These are phyloP conservation scores for Lutraria rhynchaena DNA, from an alignment of 1,140 invertebrate genomes.

Conservation along the genomic window DNA sequence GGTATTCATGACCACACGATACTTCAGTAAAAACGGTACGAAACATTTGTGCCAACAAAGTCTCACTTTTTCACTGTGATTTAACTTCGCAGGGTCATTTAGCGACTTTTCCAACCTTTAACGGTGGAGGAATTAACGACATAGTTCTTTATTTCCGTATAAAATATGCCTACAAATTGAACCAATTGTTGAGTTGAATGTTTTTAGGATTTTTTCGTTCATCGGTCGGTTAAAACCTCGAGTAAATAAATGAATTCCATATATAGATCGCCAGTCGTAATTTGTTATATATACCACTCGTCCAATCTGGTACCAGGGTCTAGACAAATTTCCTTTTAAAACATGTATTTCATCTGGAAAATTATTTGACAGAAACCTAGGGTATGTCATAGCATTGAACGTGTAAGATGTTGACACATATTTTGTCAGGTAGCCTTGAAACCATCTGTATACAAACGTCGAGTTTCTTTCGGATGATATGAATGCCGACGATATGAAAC, in stretches of 20 bases:
- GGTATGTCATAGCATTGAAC: conserved; percentile 15
- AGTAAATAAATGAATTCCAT: conserved; percentile 5
- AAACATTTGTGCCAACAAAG: no score
- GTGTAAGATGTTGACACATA: neutral
- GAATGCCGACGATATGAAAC: neutral
- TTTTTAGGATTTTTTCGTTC: no score
- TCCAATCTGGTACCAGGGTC: neutral
- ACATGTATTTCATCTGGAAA: neutral
- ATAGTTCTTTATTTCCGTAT: no score
- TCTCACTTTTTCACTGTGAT: no score
- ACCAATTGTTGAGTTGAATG: no score
- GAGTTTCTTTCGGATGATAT: neutral
- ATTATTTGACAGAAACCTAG: neutral
- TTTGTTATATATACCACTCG: neutral
- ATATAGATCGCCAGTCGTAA: neutral
- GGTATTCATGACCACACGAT: no score
- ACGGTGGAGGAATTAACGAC: no score
- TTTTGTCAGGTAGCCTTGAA: neutral
- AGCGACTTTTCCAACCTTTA: no score
- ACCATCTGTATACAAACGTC: conserved; percentile 5
- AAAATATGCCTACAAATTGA: no score
- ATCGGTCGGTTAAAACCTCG: neutral
- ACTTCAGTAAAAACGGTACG: no score
- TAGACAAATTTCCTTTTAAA: neutral
- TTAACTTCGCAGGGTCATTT: no score